Base-by-base conservation (phyloP, 2,888 invertebrate species). In the Dendrolimus pini region DNA sequence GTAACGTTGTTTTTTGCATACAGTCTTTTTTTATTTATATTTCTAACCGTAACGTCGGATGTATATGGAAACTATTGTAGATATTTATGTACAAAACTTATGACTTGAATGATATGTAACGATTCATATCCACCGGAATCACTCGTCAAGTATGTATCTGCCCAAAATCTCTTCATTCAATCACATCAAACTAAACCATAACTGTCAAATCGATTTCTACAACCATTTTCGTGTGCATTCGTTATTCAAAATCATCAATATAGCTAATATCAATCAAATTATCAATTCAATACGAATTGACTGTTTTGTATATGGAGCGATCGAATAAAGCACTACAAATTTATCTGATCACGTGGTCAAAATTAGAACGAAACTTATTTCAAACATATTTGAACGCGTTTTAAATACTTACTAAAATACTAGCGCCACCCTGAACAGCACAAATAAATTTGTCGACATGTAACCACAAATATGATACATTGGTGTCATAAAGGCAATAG, bases 381-480 rank as follows among this genome's bases (percentile, higher is more conserved):
- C 47, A 47, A 10, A 47, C 47, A 47, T 30, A 30, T 47, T 47
- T 47, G 9, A 47, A 47, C 12, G 12, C 3, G 47, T 47, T 47
- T 47, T 12, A 9, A 47, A 9, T 12, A 47, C 0, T 9, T 47
- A 47, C 12, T 6, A 10, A 47, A 12, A 47, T 12, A 7, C 47
- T 47, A 47, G 47, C 47, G 47, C 47, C 47, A 47, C 47, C 9
- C 47, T 9, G 12, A 3, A 9, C 12, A 10, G 47, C 12, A 47
- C 12, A 6, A 8, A 10, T 47, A 47, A 47, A 10, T 47, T 47
- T 47, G 47, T 47, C 47, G 9, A 68, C 60, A 9, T 69, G 47
- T 69, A 64, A 82, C 82, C 80, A 72, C 82, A 78, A 71, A 72
- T 70, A 69, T 62, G 70, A 77, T 72, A 74, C 66, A 59, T 63